A percentile compares a stretch with the other conserved stretches of the same genome.
Evolutionary conservation across 2,888 invertebrate species (phyloP).

Genomic region (Drosophila meridiana): DNA sequence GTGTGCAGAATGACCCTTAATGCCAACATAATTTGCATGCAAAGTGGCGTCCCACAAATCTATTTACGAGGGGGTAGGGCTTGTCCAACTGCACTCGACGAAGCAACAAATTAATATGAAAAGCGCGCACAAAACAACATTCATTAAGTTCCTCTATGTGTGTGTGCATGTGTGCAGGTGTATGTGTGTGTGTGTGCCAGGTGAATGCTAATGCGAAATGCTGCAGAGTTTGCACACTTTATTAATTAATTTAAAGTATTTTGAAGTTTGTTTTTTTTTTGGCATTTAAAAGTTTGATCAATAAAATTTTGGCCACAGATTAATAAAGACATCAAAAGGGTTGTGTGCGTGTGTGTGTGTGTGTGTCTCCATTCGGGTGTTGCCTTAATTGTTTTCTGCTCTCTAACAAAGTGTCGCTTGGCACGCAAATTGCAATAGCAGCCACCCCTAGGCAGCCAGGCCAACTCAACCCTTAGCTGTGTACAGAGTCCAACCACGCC

Average conservation of each 20-base stretch:
- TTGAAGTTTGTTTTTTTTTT: conserved; percentile 43
- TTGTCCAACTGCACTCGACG: conserved; percentile 14
- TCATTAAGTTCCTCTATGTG: conserved; percentile 38
- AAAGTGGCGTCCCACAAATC: conserved; percentile 4
- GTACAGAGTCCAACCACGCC: not conserved
- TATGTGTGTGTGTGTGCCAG: conserved; percentile 37
- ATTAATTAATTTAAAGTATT: conserved; percentile 65
- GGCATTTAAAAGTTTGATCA: conserved; percentile 81
- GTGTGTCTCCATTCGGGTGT: conserved; percentile 47
- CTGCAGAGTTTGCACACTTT: conserved; percentile 40
- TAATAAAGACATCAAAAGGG: conserved; percentile 55
- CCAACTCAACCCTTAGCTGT: conserved; percentile 7
- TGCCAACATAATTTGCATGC: conserved; percentile 33
- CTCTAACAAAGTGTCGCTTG: conserved; percentile 70
- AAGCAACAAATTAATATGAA: conserved; percentile 56
- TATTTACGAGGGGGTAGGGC: not conserved
- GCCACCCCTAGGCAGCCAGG: conserved; percentile 9
- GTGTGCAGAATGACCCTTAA: conserved; percentile 27
- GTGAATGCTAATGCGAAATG: conserved; percentile 53
- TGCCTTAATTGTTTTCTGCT: conserved; percentile 64
- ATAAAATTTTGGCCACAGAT: conserved; percentile 67
- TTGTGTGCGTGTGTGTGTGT: not conserved
- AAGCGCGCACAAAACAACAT: conserved; percentile 31
- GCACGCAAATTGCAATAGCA: conserved; percentile 59
- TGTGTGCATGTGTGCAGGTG: not conserved